Evolutionary conservation across 2,797 vertebrate genomes (phyloP).

Genomic region (Hybognathus amarus): DNA sequence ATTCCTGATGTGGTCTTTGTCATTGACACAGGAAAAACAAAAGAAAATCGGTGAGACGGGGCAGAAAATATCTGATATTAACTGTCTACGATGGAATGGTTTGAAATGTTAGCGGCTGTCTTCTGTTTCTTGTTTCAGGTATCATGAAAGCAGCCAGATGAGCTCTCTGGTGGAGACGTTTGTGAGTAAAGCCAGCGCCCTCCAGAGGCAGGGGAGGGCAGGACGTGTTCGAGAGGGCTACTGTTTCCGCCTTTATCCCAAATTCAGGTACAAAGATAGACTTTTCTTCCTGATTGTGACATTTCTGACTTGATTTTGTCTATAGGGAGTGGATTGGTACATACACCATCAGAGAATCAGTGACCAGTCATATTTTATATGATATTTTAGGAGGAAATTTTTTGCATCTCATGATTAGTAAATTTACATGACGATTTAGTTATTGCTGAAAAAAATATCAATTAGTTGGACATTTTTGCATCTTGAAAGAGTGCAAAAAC

Average conservation of each 20-base stretch:
- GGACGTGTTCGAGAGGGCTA: conserved; percentile 90
- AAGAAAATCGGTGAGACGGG: conserved; percentile 92
- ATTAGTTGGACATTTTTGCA: neutral
- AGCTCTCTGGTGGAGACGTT: conserved; percentile 96
- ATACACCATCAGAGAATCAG: neutral
- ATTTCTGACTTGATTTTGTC: neutral
- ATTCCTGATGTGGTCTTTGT: conserved; percentile 98
- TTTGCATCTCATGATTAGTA: neutral
- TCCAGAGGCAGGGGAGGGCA: conserved; percentile 95
- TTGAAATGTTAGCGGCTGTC: neutral
- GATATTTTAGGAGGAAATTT: neutral
- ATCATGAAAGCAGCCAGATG: conserved; percentile 98
- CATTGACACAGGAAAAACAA: conserved; percentile 93
- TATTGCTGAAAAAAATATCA: neutral
- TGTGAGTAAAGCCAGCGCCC: conserved; percentile 95
- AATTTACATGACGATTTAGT: neutral
- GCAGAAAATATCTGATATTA: neutral
- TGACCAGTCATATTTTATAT: neutral
- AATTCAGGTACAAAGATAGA: conserved; percentile 80
- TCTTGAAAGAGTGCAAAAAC: neutral
- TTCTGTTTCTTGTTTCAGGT: conserved; percentile 74
- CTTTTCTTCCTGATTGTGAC: neutral
- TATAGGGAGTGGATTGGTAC: neutral
- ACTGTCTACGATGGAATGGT: neutral
- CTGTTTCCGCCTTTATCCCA: conserved; percentile 94